Percentiles rank a stretch among this genome's conserved stretches.
phyloP scores from a whole-genome alignment of 2,888 invertebrate genomes.

The Dolichopus griseipennis region DNA sequence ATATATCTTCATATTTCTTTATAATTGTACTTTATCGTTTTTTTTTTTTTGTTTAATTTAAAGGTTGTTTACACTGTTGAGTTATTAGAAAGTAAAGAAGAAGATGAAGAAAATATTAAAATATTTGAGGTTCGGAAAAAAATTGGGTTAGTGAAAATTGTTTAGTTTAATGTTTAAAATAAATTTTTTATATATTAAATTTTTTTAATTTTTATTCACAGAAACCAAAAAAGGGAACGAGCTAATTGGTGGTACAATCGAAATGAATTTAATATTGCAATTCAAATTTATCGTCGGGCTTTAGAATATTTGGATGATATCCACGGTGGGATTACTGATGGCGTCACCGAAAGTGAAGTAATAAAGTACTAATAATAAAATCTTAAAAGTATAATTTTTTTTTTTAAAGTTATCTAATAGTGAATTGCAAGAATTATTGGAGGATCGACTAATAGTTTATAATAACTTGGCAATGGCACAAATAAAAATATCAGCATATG shows the following conservation, averaged over 20 bases:
- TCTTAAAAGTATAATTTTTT: slow-evolving; percentile 11
- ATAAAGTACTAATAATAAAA: slow-evolving; percentile 8
- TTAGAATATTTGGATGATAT: slow-evolving; percentile 70
- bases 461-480: slow-evolving; percentile 92
- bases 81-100: slow-evolving; percentile 57
- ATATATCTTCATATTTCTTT: background rate
- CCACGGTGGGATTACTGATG: slow-evolving; percentile 54
- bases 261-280: slow-evolving; percentile 68
- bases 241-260: slow-evolving; percentile 89
- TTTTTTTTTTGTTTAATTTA: slow-evolving; percentile 14
- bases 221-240: slow-evolving; percentile 67
- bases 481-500: slow-evolving; percentile 76
- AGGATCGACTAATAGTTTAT: slow-evolving; percentile 73
- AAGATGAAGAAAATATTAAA: slow-evolving; percentile 59
- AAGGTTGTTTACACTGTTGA: slow-evolving; percentile 56
- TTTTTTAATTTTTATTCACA: slow-evolving; percentile 35
- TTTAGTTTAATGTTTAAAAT: background rate
- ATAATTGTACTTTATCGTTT: slow-evolving; percentile 38
- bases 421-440: slow-evolving; percentile 58
- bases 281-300: slow-evolving; percentile 79
- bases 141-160: slow-evolving; percentile 55
- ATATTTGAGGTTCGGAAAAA: slow-evolving; percentile 58
- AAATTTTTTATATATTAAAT: background rate
- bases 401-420: slow-evolving; percentile 45
- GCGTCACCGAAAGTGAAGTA: slow-evolving; percentile 47